Evolutionary conservation across 2,797 vertebrate species (phyloP).

Genomic region (Sternarchorhynchus goeldii): DNA sequence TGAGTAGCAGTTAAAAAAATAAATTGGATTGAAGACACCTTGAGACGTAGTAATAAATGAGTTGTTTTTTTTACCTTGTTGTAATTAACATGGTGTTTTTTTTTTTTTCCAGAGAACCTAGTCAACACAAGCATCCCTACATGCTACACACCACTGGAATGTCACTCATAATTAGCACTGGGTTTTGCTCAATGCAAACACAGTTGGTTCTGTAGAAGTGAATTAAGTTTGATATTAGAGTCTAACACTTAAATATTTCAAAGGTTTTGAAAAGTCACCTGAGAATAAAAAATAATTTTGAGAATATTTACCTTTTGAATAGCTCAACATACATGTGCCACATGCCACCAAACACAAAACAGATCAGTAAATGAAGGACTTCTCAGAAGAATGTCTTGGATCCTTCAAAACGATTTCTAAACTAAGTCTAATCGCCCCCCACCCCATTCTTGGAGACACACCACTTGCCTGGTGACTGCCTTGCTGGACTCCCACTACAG

Average conservation of each 20-base stretch:
- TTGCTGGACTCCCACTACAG: too few relatives aligned
- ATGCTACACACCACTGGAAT: conserved; percentile 26
- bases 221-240: not conserved
- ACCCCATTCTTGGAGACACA: too few relatives aligned
- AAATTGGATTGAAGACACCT: conserved; percentile 57
- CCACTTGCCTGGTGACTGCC: too few relatives aligned
- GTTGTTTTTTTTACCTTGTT: conserved; percentile 49
- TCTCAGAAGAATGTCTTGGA: too few relatives aligned
- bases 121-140: conserved; percentile 36
- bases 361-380: too few relatives aligned
- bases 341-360: too few relatives aligned
- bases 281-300: not conserved
- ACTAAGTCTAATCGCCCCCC: too few relatives aligned
- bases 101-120: conserved; percentile 31
- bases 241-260: not conserved
- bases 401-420: too few relatives aligned
- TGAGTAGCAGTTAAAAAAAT: conserved; percentile 57
- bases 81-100: conserved; percentile 50
- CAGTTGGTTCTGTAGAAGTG: not conserved
- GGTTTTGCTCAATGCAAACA: conserved; percentile 3
- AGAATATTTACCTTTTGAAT: too few relatives aligned
- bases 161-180: conserved; percentile 45
- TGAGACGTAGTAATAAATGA: conserved; percentile 54
- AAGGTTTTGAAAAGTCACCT: not conserved
- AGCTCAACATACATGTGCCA: too few relatives aligned